These are phyloP conservation scores for Chloropsis cyanopogon DNA, from an alignment of 2,113 vertebrate genomes.

Conservation along the genomic window DNA sequence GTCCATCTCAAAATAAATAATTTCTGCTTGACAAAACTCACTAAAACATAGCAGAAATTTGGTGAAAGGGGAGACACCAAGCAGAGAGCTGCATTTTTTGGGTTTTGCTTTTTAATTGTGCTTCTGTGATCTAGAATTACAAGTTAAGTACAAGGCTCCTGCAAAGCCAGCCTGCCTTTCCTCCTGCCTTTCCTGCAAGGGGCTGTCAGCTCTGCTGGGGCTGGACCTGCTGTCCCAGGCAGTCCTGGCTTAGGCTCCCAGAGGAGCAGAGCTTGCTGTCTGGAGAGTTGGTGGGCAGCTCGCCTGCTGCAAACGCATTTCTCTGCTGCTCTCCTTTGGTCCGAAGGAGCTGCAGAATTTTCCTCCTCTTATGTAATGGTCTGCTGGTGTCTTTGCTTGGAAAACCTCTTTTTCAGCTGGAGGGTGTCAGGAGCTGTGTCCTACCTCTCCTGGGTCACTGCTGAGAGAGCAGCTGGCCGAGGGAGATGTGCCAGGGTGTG, in stretches of 20 bases:
- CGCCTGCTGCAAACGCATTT: neutral
- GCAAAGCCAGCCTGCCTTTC: neutral
- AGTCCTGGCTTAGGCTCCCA: neutral
- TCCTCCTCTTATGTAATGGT: constrained; percentile 50
- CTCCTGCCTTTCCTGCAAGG: neutral
- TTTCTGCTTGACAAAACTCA: neutral
- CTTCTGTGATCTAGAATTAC: neutral
- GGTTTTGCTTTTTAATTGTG: neutral
- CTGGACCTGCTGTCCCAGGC: neutral
- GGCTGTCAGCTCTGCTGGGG: neutral
- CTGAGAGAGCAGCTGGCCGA: neutral
- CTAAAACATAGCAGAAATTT: neutral
- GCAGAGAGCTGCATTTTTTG: neutral
- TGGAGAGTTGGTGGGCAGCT: constrained; percentile 8
- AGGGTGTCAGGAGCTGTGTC: neutral
- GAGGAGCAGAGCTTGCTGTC: neutral
- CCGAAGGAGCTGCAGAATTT: constrained; percentile 41
- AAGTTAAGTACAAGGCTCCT: neutral
- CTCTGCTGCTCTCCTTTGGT: constrained; percentile 1
- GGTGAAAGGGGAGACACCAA: neutral
- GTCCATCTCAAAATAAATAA: neutral
- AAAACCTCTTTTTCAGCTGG: neutral
- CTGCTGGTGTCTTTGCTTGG: constrained; percentile 7
- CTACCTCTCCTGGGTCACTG: neutral
- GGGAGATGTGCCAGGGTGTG: neutral